A percentile compares a stretch with the other conserved stretches of the same genome.
Evolutionary conservation across 1,140 invertebrate species (phyloP).

Genomic region (Ostrea denselamellosa): DNA sequence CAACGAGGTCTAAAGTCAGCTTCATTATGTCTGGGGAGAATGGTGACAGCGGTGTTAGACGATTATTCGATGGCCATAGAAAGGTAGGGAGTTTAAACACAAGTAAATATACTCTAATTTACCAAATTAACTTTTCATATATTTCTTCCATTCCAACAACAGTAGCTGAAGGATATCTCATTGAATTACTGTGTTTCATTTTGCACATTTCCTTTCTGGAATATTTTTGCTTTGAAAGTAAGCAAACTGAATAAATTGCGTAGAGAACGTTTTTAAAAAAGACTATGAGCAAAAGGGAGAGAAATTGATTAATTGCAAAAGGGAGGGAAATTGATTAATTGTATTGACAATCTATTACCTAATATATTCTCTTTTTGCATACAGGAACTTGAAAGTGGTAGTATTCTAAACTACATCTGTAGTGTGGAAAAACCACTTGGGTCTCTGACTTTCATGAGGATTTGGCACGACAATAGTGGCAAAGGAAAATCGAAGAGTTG

Average conservation of each 20-base stretch:
- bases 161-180: too few relatives aligned
- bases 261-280: too few relatives aligned
- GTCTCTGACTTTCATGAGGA: conserved; percentile 69
- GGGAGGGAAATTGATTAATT: too few relatives aligned
- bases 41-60: conserved; percentile 74
- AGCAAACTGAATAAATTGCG: too few relatives aligned
- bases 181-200: too few relatives aligned
- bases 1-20: conserved; percentile 75
- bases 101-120: too few relatives aligned
- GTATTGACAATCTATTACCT: not conserved
- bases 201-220: too few relatives aligned
- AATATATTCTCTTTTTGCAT: not conserved
- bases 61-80: conserved; percentile 74
- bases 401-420: conserved; percentile 77
- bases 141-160: too few relatives aligned
- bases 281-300: too few relatives aligned
- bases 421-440: conserved; percentile 74
- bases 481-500: conserved; percentile 70
- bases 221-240: too few relatives aligned
- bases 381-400: conserved; percentile 71
- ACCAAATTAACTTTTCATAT: too few relatives aligned
- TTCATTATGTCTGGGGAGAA: conserved; percentile 78
- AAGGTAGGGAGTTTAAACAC: conserved; percentile 61
- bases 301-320: too few relatives aligned
- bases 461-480: conserved; percentile 78